Evolutionary conservation across 2,113 vertebrate species (phyloP).

Genomic region (Pygathrix nemaeus): DNA sequence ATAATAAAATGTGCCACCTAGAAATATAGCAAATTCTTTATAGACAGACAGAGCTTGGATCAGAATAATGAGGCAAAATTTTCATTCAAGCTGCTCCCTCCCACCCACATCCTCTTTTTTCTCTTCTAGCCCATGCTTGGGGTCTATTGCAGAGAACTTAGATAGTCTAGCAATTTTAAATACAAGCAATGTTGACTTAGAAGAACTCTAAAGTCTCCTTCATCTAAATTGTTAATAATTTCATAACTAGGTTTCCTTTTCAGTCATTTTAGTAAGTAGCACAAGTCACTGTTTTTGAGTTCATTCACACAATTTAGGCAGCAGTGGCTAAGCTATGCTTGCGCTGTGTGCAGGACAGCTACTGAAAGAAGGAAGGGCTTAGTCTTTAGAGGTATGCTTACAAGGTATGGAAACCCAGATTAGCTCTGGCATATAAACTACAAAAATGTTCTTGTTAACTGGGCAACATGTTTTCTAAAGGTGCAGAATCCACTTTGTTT

Average conservation of each 20-base stretch:
- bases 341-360: rapidly evolving
- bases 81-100: slow-evolving; percentile 11
- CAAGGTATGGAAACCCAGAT: slow-evolving; percentile 60
- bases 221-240: slow-evolving; percentile 1
- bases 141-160: neutral
- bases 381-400: neutral
- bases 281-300: neutral
- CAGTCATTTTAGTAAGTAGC: neutral
- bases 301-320: neutral
- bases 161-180: neutral
- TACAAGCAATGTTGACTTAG: neutral
- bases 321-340: neutral
- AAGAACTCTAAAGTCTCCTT: neutral
- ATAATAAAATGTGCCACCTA: slow-evolving; percentile 25
- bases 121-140: neutral
- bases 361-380: neutral
- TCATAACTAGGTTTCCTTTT: neutral
- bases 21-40: neutral
- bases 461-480: slow-evolving; percentile 80
- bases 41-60: slow-evolving; percentile 39
- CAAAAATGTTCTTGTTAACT: slow-evolving; percentile 72
- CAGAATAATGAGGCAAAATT: slow-evolving; percentile 51
- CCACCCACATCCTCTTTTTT: neutral
- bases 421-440: slow-evolving; percentile 53
- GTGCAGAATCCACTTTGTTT: slow-evolving; percentile 77